These are phyloP conservation scores for Oenanthe melanoleuca DNA, from an alignment of 2,113 vertebrate species.

Conservation along the genomic window DNA sequence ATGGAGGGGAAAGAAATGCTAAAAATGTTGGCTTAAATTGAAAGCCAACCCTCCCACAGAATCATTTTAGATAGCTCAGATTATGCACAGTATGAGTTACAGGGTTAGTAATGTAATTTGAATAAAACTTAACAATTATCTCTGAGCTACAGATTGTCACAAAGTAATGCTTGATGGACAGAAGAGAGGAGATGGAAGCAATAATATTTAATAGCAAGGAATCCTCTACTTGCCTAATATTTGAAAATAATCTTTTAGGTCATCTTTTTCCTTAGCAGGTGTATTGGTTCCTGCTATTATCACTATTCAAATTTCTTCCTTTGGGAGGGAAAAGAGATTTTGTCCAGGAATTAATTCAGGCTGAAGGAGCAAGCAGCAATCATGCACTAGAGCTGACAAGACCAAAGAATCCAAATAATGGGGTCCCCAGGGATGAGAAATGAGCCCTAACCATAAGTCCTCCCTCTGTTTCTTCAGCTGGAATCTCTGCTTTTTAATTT, in stretches of 20 bases:
- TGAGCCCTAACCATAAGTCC: not conserved
- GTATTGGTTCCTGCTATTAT: not conserved
- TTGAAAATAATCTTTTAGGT: constrained; percentile 50
- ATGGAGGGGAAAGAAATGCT: not conserved
- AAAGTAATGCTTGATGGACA: not conserved
- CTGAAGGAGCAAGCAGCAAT: not conserved
- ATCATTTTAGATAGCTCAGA: constrained; percentile 16
- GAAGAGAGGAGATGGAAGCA: not conserved
- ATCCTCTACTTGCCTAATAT: constrained; percentile 1
- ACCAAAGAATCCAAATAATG: not conserved
- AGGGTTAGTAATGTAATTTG: constrained; percentile 5
- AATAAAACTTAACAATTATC: constrained; percentile 19
- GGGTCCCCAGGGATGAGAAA: not conserved
- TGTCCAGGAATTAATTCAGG: not conserved
- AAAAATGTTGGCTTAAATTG: not conserved
- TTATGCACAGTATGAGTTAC: not conserved
- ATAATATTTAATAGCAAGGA: constrained; percentile 49
- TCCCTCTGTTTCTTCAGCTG: not conserved
- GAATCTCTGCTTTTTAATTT: not conserved
- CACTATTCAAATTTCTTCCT: not conserved
- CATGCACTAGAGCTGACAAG: fast-evolving
- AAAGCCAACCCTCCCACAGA: constrained; percentile 36
- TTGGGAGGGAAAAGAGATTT: not conserved
- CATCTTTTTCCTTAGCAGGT: not conserved
- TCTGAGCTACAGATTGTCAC: not conserved